Conservation (phyloP, 1,140 invertebrate species). For the Scylla paramamosain region DNA sequence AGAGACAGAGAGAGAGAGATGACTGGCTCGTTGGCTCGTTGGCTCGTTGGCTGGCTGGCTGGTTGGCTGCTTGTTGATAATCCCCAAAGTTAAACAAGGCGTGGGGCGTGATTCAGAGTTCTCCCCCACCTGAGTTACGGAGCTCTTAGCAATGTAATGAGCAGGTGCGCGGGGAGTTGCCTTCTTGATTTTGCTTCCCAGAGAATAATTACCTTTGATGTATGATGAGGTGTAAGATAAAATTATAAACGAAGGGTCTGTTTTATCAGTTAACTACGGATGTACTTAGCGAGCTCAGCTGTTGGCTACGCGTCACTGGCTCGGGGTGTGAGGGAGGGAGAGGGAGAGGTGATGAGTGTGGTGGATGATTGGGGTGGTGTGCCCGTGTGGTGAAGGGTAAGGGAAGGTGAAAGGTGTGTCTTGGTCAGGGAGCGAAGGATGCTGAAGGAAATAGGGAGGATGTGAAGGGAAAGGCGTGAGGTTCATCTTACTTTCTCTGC, state of each 20-base stretch:
- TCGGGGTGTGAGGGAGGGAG: not conserved
- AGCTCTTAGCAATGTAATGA: not conserved
- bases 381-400: not conserved
- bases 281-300: not conserved
- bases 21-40: too few species aligned
- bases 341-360: not conserved
- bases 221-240: slow-evolving; percentile 47
- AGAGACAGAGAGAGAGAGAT: too few species aligned
- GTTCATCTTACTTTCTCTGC: not conserved
- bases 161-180: not conserved
- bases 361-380: not conserved
- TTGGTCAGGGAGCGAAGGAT: not conserved
- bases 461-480: not conserved
- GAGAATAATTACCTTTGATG: slow-evolving; percentile 28
- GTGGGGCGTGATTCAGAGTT: not conserved
- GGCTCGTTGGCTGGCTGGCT: too few species aligned
- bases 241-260: slow-evolving; percentile 21
- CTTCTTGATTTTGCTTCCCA: not conserved
- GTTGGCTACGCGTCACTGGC: not conserved
- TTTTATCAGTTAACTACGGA: slow-evolving; percentile 36
- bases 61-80: too few species aligned
- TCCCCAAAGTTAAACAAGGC: not conserved
- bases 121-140: not conserved
- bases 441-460: not conserved
- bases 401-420: not conserved